Conservation (phyloP, 2,797 vertebrate genomes). For the Etheostoma nigrum region DNA sequence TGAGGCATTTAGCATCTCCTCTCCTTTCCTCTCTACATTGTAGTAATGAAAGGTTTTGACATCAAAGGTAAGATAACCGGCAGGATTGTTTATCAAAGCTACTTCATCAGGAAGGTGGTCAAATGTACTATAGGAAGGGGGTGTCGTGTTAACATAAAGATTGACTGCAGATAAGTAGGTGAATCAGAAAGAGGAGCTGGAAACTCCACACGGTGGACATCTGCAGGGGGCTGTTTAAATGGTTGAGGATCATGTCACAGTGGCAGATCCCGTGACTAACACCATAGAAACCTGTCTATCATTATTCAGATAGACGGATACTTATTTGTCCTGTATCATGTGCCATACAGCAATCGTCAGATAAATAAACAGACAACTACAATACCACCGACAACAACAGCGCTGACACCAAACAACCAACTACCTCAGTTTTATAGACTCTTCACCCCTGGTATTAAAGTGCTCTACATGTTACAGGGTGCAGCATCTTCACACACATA, state of each 20-base stretch:
- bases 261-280: background rate
- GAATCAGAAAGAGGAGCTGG: slow-evolving; percentile 31
- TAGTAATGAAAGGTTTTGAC: slow-evolving; percentile 34
- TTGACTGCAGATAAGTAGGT: slow-evolving; percentile 21
- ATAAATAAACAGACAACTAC: background rate
- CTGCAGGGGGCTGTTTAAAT: slow-evolving; percentile 12
- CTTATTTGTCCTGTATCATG: no score
- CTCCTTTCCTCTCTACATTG: background rate
- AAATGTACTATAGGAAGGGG: background rate
- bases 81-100: slow-evolving; percentile 30
- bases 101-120: slow-evolving; percentile 32
- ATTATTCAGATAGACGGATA: background rate
- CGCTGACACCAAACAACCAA: no score
- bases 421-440: no score
- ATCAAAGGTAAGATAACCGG: slow-evolving; percentile 19
- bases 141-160: slow-evolving; percentile 49
- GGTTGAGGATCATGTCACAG: slow-evolving; percentile 1
- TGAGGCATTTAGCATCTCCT: background rate
- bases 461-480: no score
- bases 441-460: no score
- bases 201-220: background rate
- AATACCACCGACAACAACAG: no score
- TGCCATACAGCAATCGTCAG: background rate
- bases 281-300: background rate
- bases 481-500: no score